These are phyloP conservation scores for Chrysolina americana DNA, from an alignment of 2,888 invertebrate species.

Conservation along the genomic window DNA sequence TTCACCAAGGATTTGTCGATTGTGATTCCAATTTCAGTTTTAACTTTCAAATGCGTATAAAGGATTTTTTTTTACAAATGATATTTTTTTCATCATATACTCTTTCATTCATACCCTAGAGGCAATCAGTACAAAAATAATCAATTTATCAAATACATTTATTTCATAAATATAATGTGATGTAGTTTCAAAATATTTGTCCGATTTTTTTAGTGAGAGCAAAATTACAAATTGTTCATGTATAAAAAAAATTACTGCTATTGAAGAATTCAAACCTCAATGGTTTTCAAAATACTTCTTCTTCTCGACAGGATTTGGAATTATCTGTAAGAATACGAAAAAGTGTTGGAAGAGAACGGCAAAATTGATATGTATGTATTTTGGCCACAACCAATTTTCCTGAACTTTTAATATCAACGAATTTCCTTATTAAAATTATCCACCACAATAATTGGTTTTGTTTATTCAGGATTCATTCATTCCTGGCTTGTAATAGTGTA, in stretches of 20 bases:
- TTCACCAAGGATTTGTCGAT: too few species aligned
- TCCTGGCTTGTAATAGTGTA: too few species aligned
- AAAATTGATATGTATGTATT: neutral
- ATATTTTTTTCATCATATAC: too few species aligned
- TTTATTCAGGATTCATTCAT: too few species aligned
- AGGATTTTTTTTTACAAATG: too few species aligned
- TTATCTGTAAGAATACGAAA: slow-evolving; percentile 77
- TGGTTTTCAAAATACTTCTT: slow-evolving; percentile 85
- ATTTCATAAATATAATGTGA: slow-evolving; percentile 12
- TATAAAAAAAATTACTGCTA: neutral
- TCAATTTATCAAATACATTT: neutral
- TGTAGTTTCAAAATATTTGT: slow-evolving; percentile 6
- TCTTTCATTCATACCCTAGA: too few species aligned
- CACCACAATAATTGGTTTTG: too few species aligned
- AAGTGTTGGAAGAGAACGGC: neutral
- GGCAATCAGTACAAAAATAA: neutral
- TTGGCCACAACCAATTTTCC: too few species aligned
- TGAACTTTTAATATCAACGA: too few species aligned
- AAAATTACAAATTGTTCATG: slow-evolving; percentile 2
- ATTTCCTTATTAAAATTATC: too few species aligned
- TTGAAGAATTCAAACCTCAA: slow-evolving; percentile 47
- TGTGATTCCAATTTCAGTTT: too few species aligned
- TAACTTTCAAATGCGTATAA: too few species aligned
- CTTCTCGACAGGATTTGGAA: slow-evolving; percentile 85
- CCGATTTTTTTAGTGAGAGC: neutral